phyloP scores from a whole-genome alignment of 2,888 invertebrate species.

The Patella caerulea region DNA sequence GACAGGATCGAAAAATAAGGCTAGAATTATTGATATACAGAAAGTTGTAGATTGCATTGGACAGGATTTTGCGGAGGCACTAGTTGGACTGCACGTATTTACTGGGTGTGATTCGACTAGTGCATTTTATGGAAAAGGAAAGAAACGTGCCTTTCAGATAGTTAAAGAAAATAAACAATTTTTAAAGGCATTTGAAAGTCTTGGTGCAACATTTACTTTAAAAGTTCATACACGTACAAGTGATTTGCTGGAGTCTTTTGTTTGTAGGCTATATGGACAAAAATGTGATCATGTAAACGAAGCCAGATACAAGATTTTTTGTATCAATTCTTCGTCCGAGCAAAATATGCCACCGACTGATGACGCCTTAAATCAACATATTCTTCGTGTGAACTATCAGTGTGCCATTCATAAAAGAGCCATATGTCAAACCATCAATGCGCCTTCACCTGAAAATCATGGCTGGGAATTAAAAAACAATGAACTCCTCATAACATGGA shows the following conservation, averaged over 20 bases:
- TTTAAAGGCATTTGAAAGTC: neutral
- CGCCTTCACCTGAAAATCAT: neutral
- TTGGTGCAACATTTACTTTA: neutral
- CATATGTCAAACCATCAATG: neutral
- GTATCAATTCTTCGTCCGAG: neutral
- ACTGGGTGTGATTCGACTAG: neutral
- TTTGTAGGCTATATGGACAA: neutral
- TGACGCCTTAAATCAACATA: neutral
- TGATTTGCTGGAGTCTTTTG: neutral
- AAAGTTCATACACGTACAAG: neutral
- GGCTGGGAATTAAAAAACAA: neutral
- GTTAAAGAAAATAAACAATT: neutral
- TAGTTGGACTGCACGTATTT: neutral
- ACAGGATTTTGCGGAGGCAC: neutral
- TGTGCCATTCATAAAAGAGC: neutral
- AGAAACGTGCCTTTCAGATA: neutral
- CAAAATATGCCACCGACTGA: neutral
- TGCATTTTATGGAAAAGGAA: neutral
- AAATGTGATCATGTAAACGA: neutral
- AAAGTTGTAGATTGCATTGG: neutral
- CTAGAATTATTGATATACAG: neutral
- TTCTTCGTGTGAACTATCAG: neutral
- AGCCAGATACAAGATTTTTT: neutral
- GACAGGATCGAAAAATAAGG: neutral
- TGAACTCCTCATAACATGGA: neutral